These are phyloP conservation scores for Corythornis madagascariensis DNA, from an alignment of 2,113 vertebrate genomes.

Conservation along the genomic window DNA sequence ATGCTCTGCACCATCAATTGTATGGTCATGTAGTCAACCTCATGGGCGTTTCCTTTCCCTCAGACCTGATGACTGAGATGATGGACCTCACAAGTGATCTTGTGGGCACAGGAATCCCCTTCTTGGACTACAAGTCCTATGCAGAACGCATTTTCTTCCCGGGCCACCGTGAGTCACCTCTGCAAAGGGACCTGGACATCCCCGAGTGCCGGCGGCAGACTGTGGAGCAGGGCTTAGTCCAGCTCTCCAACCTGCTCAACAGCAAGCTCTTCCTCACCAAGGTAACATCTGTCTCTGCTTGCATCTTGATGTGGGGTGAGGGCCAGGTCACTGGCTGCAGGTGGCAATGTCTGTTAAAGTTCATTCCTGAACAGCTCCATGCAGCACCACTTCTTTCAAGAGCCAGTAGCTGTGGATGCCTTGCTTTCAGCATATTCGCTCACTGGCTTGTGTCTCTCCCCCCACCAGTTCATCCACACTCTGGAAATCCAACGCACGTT, in stretches of 20 bases:
- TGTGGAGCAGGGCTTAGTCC: conserved; percentile 94
- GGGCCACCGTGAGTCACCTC: conserved; percentile 90
- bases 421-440: background rate
- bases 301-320: background rate
- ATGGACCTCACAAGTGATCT: conserved; percentile 97
- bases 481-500: conserved; percentile 96
- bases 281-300: conserved; percentile 70
- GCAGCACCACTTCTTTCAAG: background rate
- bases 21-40: background rate
- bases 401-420: background rate
- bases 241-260: conserved; percentile 97
- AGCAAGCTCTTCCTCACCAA: conserved; percentile 99
- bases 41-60: background rate
- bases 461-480: conserved; percentile 90
- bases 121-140: conserved; percentile 94
- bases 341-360: background rate
- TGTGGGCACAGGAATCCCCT: conserved; percentile 94
- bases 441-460: background rate
- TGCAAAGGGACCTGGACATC: conserved; percentile 91
- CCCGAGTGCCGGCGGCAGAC: conserved; percentile 92
- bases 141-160: conserved; percentile 98
- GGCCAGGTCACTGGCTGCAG: background rate
- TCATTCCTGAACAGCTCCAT: background rate
- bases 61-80: conserved; percentile 99
- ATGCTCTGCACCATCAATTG: background rate